Percentiles rank a stretch among this genome's conserved stretches.
phyloP scores from a whole-genome alignment of 2,888 invertebrate species.

The Aproaerema taeniolella region DNA sequence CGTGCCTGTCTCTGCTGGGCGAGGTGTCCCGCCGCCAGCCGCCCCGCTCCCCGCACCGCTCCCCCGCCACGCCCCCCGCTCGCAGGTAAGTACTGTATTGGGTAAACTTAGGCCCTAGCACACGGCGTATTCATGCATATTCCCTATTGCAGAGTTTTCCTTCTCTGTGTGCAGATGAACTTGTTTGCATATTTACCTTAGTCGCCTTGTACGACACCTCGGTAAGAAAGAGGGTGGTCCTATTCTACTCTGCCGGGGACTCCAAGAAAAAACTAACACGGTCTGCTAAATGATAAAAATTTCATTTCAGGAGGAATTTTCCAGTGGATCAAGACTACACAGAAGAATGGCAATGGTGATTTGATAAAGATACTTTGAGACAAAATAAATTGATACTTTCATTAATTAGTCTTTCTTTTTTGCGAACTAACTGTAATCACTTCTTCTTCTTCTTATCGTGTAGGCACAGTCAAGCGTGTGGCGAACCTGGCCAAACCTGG shows the following conservation, averaged over 20 bases:
- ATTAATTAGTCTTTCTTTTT: neutral
- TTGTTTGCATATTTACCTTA: too few relatives aligned
- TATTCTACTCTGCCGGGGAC: neutral
- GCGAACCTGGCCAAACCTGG: too few relatives aligned
- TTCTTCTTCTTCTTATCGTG: too few relatives aligned
- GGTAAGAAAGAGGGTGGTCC: neutral
- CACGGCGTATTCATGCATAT: neutral
- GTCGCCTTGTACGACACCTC: too few relatives aligned
- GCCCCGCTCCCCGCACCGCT: slow-evolving; percentile 28
- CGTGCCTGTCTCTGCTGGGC: slow-evolving; percentile 61
- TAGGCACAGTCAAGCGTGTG: too few relatives aligned
- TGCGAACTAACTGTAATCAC: too few relatives aligned
- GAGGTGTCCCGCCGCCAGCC: slow-evolving; percentile 61
- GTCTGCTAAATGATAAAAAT: slow-evolving; percentile 14
- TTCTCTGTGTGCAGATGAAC: too few relatives aligned
- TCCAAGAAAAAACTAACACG: neutral
- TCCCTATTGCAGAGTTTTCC: neutral
- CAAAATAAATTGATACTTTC: slow-evolving; percentile 16
- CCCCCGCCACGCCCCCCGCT: slow-evolving; percentile 35
- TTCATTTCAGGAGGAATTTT: slow-evolving; percentile 53
- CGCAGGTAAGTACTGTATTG: slow-evolving; percentile 32
- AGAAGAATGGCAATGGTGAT: slow-evolving; percentile 65
- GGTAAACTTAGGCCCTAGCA: neutral
- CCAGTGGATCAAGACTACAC: slow-evolving; percentile 57
- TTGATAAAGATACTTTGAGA: too few relatives aligned